Evolutionary conservation across 2,888 invertebrate genomes (phyloP).

Genomic region (Habroteleia sp.): DNA sequence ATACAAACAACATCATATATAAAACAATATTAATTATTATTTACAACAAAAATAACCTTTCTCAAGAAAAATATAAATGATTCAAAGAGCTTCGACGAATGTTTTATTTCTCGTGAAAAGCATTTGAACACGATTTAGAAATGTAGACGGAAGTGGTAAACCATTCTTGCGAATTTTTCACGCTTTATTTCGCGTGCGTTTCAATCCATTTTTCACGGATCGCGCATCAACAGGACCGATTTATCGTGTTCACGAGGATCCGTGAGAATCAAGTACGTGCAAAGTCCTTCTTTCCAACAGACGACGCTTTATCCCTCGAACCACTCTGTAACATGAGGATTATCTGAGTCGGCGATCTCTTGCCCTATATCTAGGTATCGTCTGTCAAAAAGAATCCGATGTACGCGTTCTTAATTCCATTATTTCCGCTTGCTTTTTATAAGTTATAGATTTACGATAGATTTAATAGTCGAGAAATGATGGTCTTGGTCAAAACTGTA

Average conservation of each 20-base stretch:
- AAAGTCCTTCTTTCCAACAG: slow-evolving; percentile 1
- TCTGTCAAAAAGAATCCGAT: slow-evolving; percentile 2
- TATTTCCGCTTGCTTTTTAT: slow-evolving; percentile 1
- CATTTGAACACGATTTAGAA: too few relatives aligned
- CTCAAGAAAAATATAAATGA: too few relatives aligned
- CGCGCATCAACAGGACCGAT: slow-evolving; percentile 17
- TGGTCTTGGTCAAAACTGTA: too few relatives aligned
- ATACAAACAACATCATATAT: too few relatives aligned
- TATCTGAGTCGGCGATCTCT: background rate
- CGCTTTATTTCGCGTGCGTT: slow-evolving; percentile 24
- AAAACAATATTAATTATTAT: too few relatives aligned
- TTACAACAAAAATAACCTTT: too few relatives aligned
- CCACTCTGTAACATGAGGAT: background rate
- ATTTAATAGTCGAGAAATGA: slow-evolving; percentile 2
- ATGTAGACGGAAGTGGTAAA: background rate
- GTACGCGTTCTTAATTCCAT: slow-evolving; percentile 3
- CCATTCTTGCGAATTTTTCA: slow-evolving; percentile 10
- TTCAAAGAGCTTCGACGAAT: too few relatives aligned
- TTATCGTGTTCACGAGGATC: slow-evolving; percentile 15
- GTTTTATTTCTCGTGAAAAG: too few relatives aligned
- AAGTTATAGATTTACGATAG: background rate
- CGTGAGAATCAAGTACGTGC: slow-evolving; percentile 19
- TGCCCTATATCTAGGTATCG: background rate
- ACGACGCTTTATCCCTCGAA: slow-evolving; percentile 2
- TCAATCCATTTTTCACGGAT: slow-evolving; percentile 30